These are phyloP conservation scores for Tragelaphus scriptus DNA, from an alignment of 2,113 vertebrate genomes.

Conservation along the genomic window DNA sequence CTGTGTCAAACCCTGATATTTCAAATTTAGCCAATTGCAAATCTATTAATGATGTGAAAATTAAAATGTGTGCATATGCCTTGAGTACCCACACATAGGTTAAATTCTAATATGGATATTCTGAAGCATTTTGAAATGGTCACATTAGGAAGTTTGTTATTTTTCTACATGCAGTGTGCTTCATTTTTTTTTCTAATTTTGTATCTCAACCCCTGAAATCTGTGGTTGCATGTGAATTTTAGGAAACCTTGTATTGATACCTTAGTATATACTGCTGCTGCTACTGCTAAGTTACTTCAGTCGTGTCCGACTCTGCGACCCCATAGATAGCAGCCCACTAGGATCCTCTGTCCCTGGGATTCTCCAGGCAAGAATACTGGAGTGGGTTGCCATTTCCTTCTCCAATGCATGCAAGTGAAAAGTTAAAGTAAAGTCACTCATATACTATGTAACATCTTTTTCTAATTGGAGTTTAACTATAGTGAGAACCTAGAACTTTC, in stretches of 20 bases:
- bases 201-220: not conserved
- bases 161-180: not conserved
- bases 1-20: not conserved
- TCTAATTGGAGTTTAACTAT: not conserved
- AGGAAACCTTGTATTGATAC: not conserved
- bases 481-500: not conserved
- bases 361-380: too few species aligned
- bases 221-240: not conserved
- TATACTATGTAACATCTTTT: not conserved
- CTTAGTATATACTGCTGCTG: not conserved
- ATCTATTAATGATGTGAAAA: not conserved
- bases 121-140: not conserved
- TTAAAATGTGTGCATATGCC: not conserved
- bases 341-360: too few species aligned
- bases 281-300: too few species aligned
- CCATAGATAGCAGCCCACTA: too few species aligned
- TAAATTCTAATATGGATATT: not conserved
- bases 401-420: too few species aligned
- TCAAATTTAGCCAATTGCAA: not conserved
- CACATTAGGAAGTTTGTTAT: not conserved
- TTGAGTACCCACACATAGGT: not conserved
- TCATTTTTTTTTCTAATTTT: not conserved
- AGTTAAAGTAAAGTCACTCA: not conserved
- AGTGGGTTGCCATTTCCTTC: too few species aligned
- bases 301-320: too few species aligned